Percentiles rank a stretch among this genome's conserved stretches.
phyloP scores from a whole-genome alignment of 92 coral and sea anemone species.

The Pocillopora grandis region DNA sequence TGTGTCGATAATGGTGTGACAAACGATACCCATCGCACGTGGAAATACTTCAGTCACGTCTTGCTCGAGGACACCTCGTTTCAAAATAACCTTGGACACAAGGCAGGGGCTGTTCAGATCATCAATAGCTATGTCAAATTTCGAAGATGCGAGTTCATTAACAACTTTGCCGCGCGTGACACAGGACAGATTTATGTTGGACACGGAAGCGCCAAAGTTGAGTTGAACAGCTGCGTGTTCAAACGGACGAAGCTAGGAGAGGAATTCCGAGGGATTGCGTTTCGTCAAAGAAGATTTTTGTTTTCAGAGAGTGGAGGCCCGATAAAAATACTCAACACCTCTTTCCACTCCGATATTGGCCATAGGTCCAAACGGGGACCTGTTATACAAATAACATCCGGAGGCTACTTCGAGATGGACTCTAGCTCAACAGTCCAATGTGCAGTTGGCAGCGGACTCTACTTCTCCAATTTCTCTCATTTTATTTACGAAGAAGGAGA shows the following conservation, averaged over 20 bases:
- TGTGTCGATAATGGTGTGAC: neutral
- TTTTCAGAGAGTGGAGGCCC: slow-evolving; percentile 37
- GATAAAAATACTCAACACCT: slow-evolving; percentile 16
- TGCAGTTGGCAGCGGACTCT: slow-evolving; percentile 15
- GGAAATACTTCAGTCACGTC: slow-evolving; percentile 17
- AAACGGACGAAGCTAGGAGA: neutral
- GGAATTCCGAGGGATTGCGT: neutral
- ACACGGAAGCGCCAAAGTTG: slow-evolving; percentile 27
- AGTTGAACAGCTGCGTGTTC: slow-evolving; percentile 10
- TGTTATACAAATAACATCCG: neutral
- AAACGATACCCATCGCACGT: slow-evolving; percentile 1
- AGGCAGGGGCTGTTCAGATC: slow-evolving; percentile 41
- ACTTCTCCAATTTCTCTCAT: slow-evolving; percentile 13
- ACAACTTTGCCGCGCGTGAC: slow-evolving; percentile 16
- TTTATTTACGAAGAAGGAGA: neutral
- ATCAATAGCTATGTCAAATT: slow-evolving; percentile 18
- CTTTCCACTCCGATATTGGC: neutral
- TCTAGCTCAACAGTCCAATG: slow-evolving; percentile 6
- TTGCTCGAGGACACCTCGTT: slow-evolving; percentile 23
- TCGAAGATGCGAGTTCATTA: slow-evolving; percentile 28
- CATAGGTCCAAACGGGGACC: neutral
- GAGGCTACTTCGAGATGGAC: slow-evolving; percentile 28
- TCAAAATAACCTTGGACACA: slow-evolving; percentile 23
- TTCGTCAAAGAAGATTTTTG: slow-evolving; percentile 9
- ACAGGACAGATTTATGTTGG: slow-evolving; percentile 11